Conservation (phyloP, 2,888 invertebrate species). For the Agrotis ipsilon region DNA sequence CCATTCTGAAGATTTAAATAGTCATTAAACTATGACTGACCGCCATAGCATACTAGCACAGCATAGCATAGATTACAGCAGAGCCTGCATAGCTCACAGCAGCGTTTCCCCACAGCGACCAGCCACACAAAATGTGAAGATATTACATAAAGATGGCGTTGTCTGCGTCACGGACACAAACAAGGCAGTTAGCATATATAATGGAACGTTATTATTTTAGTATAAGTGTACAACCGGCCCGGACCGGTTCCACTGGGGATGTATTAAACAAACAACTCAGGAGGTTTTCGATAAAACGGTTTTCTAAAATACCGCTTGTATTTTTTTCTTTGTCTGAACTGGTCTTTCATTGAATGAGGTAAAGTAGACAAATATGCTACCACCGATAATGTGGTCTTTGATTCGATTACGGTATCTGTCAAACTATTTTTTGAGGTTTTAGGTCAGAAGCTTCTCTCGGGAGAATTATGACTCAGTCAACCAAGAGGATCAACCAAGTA, state of each 20-base stretch:
- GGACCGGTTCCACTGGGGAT: constrained; percentile 25
- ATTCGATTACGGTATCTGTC: too few species aligned
- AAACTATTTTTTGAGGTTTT: too few species aligned
- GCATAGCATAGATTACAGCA: too few species aligned
- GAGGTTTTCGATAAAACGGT: constrained; percentile 35
- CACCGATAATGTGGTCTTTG: too few species aligned
- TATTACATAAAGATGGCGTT: constrained; percentile 41
- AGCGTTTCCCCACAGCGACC: not conserved
- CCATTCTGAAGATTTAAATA: too few species aligned
- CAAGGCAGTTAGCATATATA: constrained; percentile 76
- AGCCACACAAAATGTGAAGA: constrained; percentile 23
- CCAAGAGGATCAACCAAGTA: too few species aligned
- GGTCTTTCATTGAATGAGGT: too few species aligned
- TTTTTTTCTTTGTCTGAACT: constrained; percentile 24
- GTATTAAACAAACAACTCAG: constrained; percentile 7
- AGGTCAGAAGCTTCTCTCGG: too few species aligned
- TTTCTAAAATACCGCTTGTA: constrained; percentile 16
- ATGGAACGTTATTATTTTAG: constrained; percentile 70
- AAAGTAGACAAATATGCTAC: too few species aligned
- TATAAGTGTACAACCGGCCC: constrained; percentile 40
- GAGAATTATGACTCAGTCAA: too few species aligned
- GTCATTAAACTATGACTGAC: too few species aligned
- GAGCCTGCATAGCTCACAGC: not conserved
- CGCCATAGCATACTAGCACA: too few species aligned
- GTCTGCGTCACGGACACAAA: constrained; percentile 68